Conservation (phyloP, 2,888 invertebrate species). For the Malthinus seriepunctatus region DNA sequence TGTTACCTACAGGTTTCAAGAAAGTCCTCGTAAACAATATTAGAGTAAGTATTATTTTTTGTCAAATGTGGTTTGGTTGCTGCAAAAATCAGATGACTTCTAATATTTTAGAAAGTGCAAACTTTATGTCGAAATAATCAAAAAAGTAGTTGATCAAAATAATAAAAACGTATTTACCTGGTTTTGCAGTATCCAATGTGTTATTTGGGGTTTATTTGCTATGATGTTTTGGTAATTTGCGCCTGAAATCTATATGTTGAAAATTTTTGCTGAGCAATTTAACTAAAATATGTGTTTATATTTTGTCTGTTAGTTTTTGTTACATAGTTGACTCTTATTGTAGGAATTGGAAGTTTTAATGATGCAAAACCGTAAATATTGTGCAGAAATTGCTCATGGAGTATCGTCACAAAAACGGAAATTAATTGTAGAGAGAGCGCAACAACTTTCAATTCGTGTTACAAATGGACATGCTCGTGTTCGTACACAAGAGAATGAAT, state of each 20-base stretch:
- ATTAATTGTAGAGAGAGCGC: conserved; percentile 93
- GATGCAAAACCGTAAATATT: conserved; percentile 98
- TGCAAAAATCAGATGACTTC: not conserved
- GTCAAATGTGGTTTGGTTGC: not conserved
- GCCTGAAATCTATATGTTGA: conserved; percentile 50
- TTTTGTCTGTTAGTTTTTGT: not conserved
- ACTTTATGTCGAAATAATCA: too few species aligned
- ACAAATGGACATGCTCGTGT: conserved; percentile 97
- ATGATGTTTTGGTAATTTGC: conserved; percentile 56
- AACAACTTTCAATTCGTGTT: conserved; percentile 91
- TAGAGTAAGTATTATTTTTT: conserved; percentile 60
- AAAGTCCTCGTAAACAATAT: conserved; percentile 92
- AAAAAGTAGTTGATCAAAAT: too few species aligned
- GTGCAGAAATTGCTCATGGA: conserved; percentile 96
- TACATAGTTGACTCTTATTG: conserved; percentile 28
- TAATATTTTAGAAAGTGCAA: not conserved
- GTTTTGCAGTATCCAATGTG: not conserved
- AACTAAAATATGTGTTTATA: not conserved
- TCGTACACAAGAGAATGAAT: conserved; percentile 98
- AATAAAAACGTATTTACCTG: too few species aligned
- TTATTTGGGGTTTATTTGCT: conserved; percentile 7
- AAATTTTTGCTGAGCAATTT: conserved; percentile 38
- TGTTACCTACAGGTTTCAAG: conserved; percentile 97
- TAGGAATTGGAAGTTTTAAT: conserved; percentile 95
- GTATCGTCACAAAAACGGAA: conserved; percentile 98